These are phyloP conservation scores for Menidia beryllina DNA, from an alignment of 2,113 vertebrate species.

Conservation along the genomic window DNA sequence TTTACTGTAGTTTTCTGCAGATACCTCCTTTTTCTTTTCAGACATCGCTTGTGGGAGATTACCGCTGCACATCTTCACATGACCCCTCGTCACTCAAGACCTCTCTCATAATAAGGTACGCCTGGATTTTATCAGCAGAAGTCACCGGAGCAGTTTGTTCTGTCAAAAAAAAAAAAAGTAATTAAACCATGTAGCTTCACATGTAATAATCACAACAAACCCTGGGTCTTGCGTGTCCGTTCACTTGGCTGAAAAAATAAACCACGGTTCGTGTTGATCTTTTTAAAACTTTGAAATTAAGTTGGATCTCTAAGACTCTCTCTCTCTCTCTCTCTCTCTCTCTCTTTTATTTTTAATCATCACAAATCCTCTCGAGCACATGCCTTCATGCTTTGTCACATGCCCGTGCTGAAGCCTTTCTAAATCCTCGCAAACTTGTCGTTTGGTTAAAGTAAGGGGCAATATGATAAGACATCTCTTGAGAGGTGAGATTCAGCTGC, in stretches of 20 bases:
- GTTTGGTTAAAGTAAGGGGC: conserved; percentile 66
- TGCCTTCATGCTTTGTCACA: conserved; percentile 42
- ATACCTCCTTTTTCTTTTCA: conserved; percentile 23
- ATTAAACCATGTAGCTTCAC: conserved; percentile 70
- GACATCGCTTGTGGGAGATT: conserved; percentile 40
- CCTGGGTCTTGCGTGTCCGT: conserved; percentile 28
- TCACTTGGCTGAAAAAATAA: conserved; percentile 60
- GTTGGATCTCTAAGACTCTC: conserved; percentile 43
- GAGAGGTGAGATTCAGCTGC: conserved; percentile 65
- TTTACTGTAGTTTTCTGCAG: conserved; percentile 33
- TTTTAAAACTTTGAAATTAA: conserved; percentile 65
- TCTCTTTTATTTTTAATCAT: conserved; percentile 47
- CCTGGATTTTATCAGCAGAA: conserved; percentile 69
- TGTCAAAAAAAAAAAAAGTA: conserved; percentile 57
- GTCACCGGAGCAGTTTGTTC: conserved; percentile 50
- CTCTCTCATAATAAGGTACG: conserved; percentile 50
- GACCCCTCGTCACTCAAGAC: conserved; percentile 59
- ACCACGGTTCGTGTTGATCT: conserved; percentile 65
- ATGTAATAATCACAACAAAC: conserved; percentile 67
- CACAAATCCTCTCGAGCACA: conserved; percentile 49
- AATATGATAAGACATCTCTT: conserved; percentile 68
- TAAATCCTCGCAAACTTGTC: conserved; percentile 65
- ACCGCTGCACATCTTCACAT: conserved; percentile 65
- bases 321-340: too few relatives aligned
- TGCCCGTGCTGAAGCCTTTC: conserved; percentile 40